Base-by-base conservation (phyloP, 2,113 vertebrate species). In the Psophia crepitans region DNA sequence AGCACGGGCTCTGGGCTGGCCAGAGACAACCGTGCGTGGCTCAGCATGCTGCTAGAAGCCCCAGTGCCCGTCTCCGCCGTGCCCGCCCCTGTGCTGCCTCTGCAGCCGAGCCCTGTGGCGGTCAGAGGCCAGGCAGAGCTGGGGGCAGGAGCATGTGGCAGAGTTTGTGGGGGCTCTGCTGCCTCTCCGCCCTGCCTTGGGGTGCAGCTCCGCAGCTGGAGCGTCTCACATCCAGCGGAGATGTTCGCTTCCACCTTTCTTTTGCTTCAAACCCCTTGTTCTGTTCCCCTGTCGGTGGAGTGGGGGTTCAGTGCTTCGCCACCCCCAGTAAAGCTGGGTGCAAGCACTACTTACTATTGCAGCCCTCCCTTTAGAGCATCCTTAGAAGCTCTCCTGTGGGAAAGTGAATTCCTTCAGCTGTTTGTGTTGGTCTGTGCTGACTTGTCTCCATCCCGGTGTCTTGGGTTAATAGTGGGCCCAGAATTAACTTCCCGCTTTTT, bases 381-480 rank as follows among this genome's bases (percentile, higher is more conserved):
- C 65, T 79, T 95, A 89, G 81, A 93, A 92, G 86, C 86, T 96
- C 79, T 96, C 61, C 49, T 56, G 86, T 90, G 90, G 93, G 81
- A 97, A 95, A 87, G 87, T 89, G 61, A 92, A 87, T 97, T 93
- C 87, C 84, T 92, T 92, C 87, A 80, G 90, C 91, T 95, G 44
- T 95, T 87, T 93, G 94, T 95, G 89, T 96, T 90, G 89, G 69
- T 97, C 91, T 3, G 3, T 93, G 78, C 94, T 87, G 75, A 82
- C 78, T 79, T 8, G 61, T 96, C 84, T 95, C 86, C 94, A 88
- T 89, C 70, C 84, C 9, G 1, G 57, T 78, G 57, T 91, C 89
- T 91, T 39, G 73, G 88, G 76, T 93, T 95, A 94, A 78, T 14
- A 51, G 78, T 92, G 88, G 88, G 94, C 84, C 96, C 90, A 81